Conservation (phyloP, 2,888 invertebrate species). For the Protonemura montana region DNA sequence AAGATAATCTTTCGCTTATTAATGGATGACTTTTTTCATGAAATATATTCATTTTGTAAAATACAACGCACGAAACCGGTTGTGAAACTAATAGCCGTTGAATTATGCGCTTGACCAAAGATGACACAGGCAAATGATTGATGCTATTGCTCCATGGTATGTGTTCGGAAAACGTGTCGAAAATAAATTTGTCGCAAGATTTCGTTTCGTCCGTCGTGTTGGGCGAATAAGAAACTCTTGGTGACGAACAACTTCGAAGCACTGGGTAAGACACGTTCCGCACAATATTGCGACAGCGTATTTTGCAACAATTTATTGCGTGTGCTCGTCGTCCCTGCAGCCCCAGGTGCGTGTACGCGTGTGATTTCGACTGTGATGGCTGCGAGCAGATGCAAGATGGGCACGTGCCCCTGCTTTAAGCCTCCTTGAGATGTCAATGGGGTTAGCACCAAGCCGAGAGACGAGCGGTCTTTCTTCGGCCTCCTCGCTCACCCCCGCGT, state of each 20-base stretch:
- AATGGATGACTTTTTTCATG: constrained; percentile 17
- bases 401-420: constrained; percentile 28
- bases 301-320: constrained; percentile 8
- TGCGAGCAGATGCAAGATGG: constrained; percentile 1
- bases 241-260: neutral
- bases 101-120: constrained; percentile 20
- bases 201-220: constrained; percentile 10
- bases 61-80: constrained; percentile 35
- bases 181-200: constrained; percentile 34
- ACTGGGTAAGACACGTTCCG: too few relatives aligned
- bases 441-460: neutral
- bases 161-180: constrained; percentile 32
- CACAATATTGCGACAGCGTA: constrained; percentile 2
- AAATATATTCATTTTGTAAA: constrained; percentile 34
- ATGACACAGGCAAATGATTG: constrained; percentile 27
- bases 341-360: constrained; percentile 30
- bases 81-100: constrained; percentile 39
- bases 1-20: constrained; percentile 33
- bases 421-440: neutral
- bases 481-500: constrained; percentile 40
- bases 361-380: neutral
- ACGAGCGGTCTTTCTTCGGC: neutral
- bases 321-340: neutral
- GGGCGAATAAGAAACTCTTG: neutral
- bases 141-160: constrained; percentile 25